Evolutionary conservation across 2,113 vertebrate genomes (phyloP), one percentile per base, ranked within the genome.

Genomic region (Myiopsitta monachus): DNA sequence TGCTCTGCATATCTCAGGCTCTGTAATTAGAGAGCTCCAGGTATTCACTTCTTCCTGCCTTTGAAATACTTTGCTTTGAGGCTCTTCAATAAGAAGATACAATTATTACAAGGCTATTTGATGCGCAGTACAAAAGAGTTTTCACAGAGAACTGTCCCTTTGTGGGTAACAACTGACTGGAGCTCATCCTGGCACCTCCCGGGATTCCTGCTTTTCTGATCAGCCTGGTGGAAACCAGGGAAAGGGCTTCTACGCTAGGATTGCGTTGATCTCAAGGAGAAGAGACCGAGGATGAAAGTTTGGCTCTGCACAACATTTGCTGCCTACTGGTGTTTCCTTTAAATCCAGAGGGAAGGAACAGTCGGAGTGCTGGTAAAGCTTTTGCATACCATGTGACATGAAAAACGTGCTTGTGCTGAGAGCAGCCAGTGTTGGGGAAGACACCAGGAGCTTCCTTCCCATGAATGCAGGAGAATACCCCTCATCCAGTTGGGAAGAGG

Each of bases 11-110:
- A 97, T 97, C 93, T 97, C 80, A 94, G 92, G 84, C 95, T 97
- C 97, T 98, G 96, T 98, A 98, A 98, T 98, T 98, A 98, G 94
- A 97, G 76, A 94, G 94, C 96, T 97, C 95, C 97, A 97, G 97
- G 96, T 97, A 97, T 98, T 98, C 11, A 0, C 94, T 96, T 96
- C 97, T 98, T 97, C 97, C 96, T 97, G 97, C 96, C 97, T 98
- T 98, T 98, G 98, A 98, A 98, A 98, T 96, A 23, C 21, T 96
- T 97, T 92, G 83, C 96, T 96, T 97, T 96, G 96, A 96, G 94
- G 96, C 89, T 90, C 57, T 96, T 89, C 93, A 86, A 96, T 89
- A 83, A 94, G 85, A 95, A 33, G 96, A 95, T 94, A 85, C 73
- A 51, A 88, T 97, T 97, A 98, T 96, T 89, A 74, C 83, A 51